phyloP scores from a whole-genome alignment of 2,888 invertebrate genomes.

The Hetaerina titia region DNA sequence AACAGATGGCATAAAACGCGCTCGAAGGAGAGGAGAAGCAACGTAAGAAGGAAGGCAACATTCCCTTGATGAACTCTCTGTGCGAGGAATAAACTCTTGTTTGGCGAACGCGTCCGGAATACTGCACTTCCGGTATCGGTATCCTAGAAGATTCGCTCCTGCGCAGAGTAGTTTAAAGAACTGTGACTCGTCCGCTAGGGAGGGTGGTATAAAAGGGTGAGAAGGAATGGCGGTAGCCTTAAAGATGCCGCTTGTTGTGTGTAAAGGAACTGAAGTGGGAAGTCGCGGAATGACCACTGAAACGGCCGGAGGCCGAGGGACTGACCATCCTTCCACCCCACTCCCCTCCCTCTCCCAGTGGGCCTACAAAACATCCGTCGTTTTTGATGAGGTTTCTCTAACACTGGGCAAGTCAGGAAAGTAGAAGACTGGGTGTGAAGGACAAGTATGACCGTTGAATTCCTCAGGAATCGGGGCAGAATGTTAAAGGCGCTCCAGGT shows the following conservation, averaged over 20 bases:
- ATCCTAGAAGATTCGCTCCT: not conserved
- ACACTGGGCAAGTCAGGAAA: not conserved
- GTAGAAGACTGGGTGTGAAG: not conserved
- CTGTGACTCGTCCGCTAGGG: not conserved
- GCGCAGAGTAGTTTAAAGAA: not conserved
- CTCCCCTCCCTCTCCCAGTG: not conserved
- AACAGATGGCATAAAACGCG: no score
- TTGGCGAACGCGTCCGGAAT: conserved; percentile 19
- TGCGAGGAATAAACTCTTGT: not conserved
- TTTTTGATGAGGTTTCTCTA: not conserved
- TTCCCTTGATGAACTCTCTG: not conserved
- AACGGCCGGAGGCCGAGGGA: not conserved
- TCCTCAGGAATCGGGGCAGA: not conserved
- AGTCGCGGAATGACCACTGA: not conserved
- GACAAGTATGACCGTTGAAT: not conserved
- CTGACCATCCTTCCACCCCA: not conserved
- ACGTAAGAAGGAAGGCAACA: not conserved
- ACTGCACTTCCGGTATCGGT: not conserved
- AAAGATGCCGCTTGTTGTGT: not conserved
- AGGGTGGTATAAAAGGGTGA: no score
- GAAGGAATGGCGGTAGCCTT: not conserved
- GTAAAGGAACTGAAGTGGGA: not conserved
- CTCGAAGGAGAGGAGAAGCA: no score
- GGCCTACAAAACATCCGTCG: no score
- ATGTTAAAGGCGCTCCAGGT: not conserved